Evolutionary conservation across 2,797 vertebrate genomes (phyloP).

Genomic region (Pseudochromis fuscus): DNA sequence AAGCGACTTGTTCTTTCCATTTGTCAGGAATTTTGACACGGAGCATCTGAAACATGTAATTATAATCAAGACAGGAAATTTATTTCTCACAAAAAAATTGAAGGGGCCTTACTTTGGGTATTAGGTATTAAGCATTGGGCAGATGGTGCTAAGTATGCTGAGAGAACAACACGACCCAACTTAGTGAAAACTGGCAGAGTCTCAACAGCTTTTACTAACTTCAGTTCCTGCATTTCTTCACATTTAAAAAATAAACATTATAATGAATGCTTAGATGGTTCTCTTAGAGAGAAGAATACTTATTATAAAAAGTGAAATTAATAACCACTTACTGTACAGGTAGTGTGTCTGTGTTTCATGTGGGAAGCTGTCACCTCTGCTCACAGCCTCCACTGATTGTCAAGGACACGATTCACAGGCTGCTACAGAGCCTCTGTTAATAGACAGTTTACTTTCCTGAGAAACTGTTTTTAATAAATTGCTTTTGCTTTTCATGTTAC

Average conservation of each 20-base stretch:
- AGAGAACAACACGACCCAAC: conserved; percentile 18
- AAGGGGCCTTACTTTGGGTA: conserved; percentile 14
- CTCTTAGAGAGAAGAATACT: conserved; percentile 13
- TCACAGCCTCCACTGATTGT: conserved; percentile 38
- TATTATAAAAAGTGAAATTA: conserved; percentile 37
- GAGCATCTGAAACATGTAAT: conserved; percentile 42
- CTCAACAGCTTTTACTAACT: conserved; percentile 9
- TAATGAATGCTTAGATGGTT: conserved; percentile 20
- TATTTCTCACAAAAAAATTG: conserved; percentile 1
- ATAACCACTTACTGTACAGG: conserved; percentile 50
- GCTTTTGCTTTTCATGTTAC: conserved; percentile 10
- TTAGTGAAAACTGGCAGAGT: neutral
- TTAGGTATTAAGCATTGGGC: no score
- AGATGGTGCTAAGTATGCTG: neutral
- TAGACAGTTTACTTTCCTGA: conserved; percentile 8
- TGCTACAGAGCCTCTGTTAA: no score
- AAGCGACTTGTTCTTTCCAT: conserved; percentile 19
- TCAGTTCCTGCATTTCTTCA: neutral
- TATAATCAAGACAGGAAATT: conserved; percentile 8
- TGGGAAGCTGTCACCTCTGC: conserved; percentile 54
- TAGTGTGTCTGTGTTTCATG: conserved; percentile 45
- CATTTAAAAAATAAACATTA: neutral
- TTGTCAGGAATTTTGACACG: conserved; percentile 36
- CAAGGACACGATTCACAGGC: conserved; percentile 41
- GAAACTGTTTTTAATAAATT: conserved; percentile 18